These are phyloP conservation scores for Adelosebastes latens DNA, from an alignment of 2,797 vertebrate genomes.

Conservation along the genomic window DNA sequence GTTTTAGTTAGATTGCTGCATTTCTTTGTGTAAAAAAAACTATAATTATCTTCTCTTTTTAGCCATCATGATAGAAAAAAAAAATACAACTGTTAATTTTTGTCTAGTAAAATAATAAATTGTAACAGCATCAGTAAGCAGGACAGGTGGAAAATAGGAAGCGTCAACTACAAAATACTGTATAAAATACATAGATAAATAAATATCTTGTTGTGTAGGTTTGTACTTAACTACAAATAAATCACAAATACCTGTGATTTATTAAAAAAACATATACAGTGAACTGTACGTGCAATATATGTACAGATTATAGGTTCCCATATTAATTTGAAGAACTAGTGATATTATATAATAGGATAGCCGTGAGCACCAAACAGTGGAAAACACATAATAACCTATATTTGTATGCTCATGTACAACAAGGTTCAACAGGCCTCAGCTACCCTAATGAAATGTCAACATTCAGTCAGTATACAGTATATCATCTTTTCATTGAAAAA, in stretches of 20 bases:
- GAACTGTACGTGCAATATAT: not conserved
- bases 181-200: not conserved
- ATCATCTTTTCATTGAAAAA: not conserved
- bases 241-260: not conserved
- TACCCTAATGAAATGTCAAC: not conserved
- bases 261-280: not conserved
- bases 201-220: not conserved
- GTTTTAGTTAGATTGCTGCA: not conserved
- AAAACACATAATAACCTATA: not conserved
- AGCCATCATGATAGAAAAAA: not conserved
- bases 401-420: not conserved
- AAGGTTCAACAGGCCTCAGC: not conserved
- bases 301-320: not conserved
- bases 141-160: not conserved
- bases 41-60: no score
- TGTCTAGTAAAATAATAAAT: not conserved
- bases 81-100: not conserved
- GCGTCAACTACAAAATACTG: not conserved
- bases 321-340: not conserved
- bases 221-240: not conserved
- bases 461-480: not conserved
- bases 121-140: not conserved
- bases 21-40: not conserved
- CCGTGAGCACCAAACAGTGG: not conserved
- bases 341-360: not conserved